Evolutionary conservation across 2,113 vertebrate genomes (phyloP).

Genomic region (Zeus faber): DNA sequence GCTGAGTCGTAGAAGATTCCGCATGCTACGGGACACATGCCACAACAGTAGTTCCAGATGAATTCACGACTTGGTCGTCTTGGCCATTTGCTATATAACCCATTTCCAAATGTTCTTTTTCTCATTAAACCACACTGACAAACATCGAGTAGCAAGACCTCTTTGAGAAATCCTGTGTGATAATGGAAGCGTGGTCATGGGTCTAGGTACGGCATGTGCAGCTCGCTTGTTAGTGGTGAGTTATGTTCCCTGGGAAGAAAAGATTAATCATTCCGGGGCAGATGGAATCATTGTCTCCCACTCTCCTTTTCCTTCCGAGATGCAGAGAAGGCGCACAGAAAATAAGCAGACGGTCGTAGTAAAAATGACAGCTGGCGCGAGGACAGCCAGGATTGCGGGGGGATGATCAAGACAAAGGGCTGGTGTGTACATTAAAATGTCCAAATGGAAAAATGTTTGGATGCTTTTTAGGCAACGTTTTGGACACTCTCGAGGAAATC

Average conservation of each 20-base stretch:
- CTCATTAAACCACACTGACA: background rate
- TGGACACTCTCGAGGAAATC: background rate
- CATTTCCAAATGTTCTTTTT: background rate
- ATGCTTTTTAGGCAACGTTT: background rate
- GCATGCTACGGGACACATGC: too few relatives aligned
- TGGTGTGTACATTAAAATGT: background rate
- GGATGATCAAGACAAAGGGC: conserved; percentile 6
- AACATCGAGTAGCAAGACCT: background rate
- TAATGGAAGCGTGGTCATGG: background rate
- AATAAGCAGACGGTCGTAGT: conserved; percentile 5
- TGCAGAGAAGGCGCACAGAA: conserved; percentile 17
- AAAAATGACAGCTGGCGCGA: conserved; percentile 35
- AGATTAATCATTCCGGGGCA: conserved; percentile 37
- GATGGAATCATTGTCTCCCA: conserved; percentile 43
- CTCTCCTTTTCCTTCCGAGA: conserved; percentile 38
- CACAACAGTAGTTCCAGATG: too few relatives aligned
- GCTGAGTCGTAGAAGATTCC: too few relatives aligned
- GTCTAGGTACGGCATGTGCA: background rate
- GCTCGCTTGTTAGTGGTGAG: conserved; percentile 6
- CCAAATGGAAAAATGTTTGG: background rate
- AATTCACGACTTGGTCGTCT: too few relatives aligned
- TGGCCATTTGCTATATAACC: background rate
- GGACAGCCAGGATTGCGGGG: background rate
- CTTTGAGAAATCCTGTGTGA: conserved; percentile 2
- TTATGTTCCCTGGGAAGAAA: conserved; percentile 27